These are phyloP conservation scores for Sebastes matsubarae DNA, from an alignment of 2,797 vertebrate genomes.

Conservation along the genomic window DNA sequence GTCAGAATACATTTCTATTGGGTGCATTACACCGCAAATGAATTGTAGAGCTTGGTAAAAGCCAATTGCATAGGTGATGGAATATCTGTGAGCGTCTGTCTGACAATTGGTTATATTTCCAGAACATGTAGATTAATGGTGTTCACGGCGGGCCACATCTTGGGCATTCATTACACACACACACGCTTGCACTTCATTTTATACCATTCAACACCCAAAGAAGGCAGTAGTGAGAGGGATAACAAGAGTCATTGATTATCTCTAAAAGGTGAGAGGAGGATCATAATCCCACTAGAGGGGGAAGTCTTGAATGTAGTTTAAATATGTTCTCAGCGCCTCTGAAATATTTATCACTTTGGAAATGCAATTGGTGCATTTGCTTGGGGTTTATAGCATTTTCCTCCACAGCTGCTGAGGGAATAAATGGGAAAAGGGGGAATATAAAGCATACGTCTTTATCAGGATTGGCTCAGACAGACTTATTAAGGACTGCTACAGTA, in stretches of 20 bases:
- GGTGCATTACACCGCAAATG: slow-evolving; percentile 84
- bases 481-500: slow-evolving; percentile 77
- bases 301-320: slow-evolving; percentile 78
- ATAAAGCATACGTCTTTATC: slow-evolving; percentile 81
- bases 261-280: slow-evolving; percentile 80
- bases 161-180: slow-evolving; percentile 75
- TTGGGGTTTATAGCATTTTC: slow-evolving; percentile 75
- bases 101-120: slow-evolving; percentile 88
- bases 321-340: slow-evolving; percentile 81
- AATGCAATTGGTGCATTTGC: slow-evolving; percentile 83
- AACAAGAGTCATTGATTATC: slow-evolving; percentile 87
- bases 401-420: slow-evolving; percentile 61
- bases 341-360: slow-evolving; percentile 85
- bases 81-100: slow-evolving; percentile 79
- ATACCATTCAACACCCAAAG: slow-evolving; percentile 70
- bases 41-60: slow-evolving; percentile 81
- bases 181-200: slow-evolving; percentile 65
- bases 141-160: slow-evolving; percentile 74
- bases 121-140: slow-evolving; percentile 89
- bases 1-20: slow-evolving; percentile 81
- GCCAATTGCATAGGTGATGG: slow-evolving; percentile 85
- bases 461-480: slow-evolving; percentile 78
- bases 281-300: slow-evolving; percentile 80
- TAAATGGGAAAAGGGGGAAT: slow-evolving; percentile 61
- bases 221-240: slow-evolving; percentile 65